Evolutionary conservation across 2,797 vertebrate genomes (phyloP).

Genomic region (Myripristis murdjan): DNA sequence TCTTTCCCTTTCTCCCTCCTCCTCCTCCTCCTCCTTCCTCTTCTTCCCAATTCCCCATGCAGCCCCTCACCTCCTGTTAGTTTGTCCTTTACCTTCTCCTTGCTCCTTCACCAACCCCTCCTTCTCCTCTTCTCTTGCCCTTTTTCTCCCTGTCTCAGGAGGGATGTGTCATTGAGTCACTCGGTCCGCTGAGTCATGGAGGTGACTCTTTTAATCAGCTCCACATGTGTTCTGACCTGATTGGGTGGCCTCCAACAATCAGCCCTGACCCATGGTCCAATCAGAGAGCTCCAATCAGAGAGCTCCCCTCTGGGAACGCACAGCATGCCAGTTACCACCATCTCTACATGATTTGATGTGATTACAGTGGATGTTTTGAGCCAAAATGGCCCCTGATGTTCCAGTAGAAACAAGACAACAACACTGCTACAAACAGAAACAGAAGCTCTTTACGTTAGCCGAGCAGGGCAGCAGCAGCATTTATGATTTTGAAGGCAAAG

Average conservation of each 20-base stretch:
- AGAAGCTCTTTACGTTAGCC: neutral
- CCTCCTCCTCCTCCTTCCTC: conserved; percentile 13
- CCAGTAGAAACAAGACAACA: conserved; percentile 6
- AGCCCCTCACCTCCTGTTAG: conserved; percentile 16
- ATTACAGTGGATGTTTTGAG: conserved; percentile 1
- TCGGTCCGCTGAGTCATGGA: conserved; percentile 59
- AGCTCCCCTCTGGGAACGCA: conserved; percentile 21
- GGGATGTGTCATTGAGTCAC: conserved; percentile 61
- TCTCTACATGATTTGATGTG: conserved; percentile 15
- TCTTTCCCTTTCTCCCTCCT: conserved; percentile 47
- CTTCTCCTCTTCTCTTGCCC: neutral
- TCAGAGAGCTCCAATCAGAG: conserved; percentile 63
- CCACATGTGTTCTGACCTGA: conserved; percentile 66
- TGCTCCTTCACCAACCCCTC: neutral
- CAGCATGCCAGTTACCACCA: conserved; percentile 8
- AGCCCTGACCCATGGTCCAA: conserved; percentile 64
- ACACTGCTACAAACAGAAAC: conserved; percentile 13
- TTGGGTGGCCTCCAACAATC: conserved; percentile 60
- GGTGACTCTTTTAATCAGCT: conserved; percentile 70
- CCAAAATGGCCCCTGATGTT: conserved; percentile 20
- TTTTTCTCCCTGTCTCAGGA: conserved; percentile 7
- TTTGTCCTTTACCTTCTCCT: neutral
- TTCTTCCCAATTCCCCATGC: conserved; percentile 16
- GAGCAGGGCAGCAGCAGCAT: neutral
- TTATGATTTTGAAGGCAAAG: neutral